Evolutionary conservation across 1,140 invertebrate genomes (phyloP).

Genomic region (Streblospio benedicti): DNA sequence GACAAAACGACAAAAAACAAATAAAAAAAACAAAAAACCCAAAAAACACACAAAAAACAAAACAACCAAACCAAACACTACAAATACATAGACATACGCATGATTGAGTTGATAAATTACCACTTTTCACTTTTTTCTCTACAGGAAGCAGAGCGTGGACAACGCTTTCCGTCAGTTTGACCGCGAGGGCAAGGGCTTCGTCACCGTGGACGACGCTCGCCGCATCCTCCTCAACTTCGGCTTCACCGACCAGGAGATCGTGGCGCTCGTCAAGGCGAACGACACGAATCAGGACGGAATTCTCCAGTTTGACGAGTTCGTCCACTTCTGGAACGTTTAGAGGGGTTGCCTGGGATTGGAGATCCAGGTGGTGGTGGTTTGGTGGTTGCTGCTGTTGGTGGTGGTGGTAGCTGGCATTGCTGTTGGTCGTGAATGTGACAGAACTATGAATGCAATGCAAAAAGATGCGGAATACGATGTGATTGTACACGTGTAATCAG

Average conservation of each 20-base stretch:
- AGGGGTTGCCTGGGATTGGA: no score
- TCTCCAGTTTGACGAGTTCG: conserved; percentile 11
- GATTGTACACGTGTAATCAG: no score
- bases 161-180: conserved; percentile 8
- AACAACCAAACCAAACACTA: neutral
- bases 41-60: neutral
- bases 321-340: conserved; percentile 14
- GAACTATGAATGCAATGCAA: no score
- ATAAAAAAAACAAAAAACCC: neutral
- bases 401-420: no score
- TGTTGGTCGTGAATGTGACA: no score
- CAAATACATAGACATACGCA: neutral
- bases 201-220: conserved; percentile 2
- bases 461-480: no score
- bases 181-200: neutral
- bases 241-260: conserved; percentile 9
- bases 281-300: conserved; percentile 8
- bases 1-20: neutral
- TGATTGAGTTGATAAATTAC: neutral
- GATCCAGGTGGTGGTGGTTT: no score
- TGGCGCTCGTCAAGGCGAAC: neutral
- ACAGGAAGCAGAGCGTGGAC: neutral
- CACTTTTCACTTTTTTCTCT: neutral
- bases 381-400: no score
- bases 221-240: neutral